Evolutionary conservation across 2,888 invertebrate genomes (phyloP).

Genomic region (Clepsis dumicolana): DNA sequence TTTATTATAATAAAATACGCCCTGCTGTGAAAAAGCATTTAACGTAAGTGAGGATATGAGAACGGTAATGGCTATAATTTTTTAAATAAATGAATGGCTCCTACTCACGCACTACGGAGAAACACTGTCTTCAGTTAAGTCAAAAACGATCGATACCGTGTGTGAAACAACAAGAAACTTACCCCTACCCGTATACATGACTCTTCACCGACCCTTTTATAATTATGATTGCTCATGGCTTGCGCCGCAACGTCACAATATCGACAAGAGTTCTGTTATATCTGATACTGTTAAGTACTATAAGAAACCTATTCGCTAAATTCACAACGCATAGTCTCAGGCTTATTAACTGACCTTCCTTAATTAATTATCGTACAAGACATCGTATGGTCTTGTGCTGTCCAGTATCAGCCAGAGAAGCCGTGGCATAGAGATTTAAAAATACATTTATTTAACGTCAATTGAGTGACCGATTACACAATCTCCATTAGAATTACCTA

Average conservation of each 20-base stretch:
- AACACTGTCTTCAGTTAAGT: too few species aligned
- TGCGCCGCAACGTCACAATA: neutral
- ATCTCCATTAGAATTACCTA: slow-evolving; percentile 29
- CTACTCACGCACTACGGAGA: neutral
- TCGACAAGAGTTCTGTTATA: neutral
- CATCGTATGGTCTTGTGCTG: neutral
- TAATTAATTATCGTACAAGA: too few species aligned
- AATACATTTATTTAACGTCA: neutral
- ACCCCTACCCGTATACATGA: too few species aligned
- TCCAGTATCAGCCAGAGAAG: neutral
- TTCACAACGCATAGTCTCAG: too few species aligned
- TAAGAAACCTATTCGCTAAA: too few species aligned
- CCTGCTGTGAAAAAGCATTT: slow-evolving; percentile 18
- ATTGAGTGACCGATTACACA: slow-evolving; percentile 16
- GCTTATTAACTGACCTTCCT: too few species aligned
- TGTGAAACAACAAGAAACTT: neutral
- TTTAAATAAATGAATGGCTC: neutral
- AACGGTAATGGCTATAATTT: slow-evolving; percentile 1
- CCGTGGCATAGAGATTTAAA: neutral
- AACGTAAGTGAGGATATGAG: neutral
- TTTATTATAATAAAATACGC: slow-evolving; percentile 26
- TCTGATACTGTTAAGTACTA: neutral
- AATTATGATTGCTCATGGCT: too few species aligned
- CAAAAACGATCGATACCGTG: too few species aligned
- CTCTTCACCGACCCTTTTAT: neutral